Evolutionary conservation across 2,113 vertebrate species (phyloP), one percentile per base, ranked within the genome.

Genomic region (Myxocyprinus asiaticus): DNA sequence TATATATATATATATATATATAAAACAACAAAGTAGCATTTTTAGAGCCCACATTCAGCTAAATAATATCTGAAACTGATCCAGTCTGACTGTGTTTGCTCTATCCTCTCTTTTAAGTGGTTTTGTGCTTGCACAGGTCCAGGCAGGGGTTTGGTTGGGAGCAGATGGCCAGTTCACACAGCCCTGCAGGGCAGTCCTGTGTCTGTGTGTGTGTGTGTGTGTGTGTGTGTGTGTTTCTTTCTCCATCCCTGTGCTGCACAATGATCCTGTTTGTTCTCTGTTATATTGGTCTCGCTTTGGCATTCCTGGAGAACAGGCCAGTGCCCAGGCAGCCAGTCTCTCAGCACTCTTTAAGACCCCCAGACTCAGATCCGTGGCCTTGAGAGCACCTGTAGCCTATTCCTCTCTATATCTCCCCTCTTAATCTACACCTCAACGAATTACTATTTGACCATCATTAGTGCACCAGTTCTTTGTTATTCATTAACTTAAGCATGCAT

Each of bases 201-300:
- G 43, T 68, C 1, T 33, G 22, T 33, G 22, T 33, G 22, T 33
- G 22, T 33, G 22, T 33, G 22, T 33, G 22, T 33, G 22, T 33
- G 22, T 33, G 22, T 33, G 22, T 33, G 51, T 43, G 61, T 66
- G 67, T 74, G 73, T 67, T 69, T 68, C 69, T 81, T 76, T 84
- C 47, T 43, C 67, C 81, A 71, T 80, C 76, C 55, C 80, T 71
- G 56, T 67, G 56, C 78, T 51, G 63, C 80, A 93, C 91, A 93
- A 90, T 89, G 90, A 90, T 84, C 15, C 82, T 76, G 81, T 86
- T 91, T 92, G 91, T 93, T 91, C 88, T 86, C 81, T 0, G 8
- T 64, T 81, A 88, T 81, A 77, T 81, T 89, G 90, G 88, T 90
- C 90, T 89, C 81, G 79, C 86, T 89, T 90, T 90, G 87, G 89